Evolutionary conservation across 2,888 invertebrate genomes (phyloP).

Genomic region (Caenorhabditis auriculariae): DNA sequence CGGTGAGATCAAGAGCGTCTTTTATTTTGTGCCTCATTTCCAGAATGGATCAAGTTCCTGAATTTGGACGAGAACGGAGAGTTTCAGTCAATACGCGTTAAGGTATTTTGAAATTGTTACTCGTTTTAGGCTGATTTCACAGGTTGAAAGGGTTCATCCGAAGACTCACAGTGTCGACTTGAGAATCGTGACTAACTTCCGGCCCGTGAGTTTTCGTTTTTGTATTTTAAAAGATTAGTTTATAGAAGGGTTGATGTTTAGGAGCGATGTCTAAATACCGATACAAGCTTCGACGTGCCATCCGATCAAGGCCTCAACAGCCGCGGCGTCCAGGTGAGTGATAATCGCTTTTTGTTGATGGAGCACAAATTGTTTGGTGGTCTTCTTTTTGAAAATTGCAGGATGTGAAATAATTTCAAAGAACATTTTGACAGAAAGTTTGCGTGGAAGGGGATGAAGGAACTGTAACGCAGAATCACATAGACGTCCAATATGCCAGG

Average conservation of each 20-base stretch:
- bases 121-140: slow-evolving; percentile 3
- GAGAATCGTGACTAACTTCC: slow-evolving; percentile 22
- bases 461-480: slow-evolving; percentile 9
- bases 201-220: slow-evolving; percentile 10
- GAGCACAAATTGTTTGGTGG: too few species aligned
- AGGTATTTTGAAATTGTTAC: slow-evolving; percentile 3
- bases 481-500: slow-evolving; percentile 20
- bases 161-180: slow-evolving; percentile 24
- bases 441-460: slow-evolving; percentile 1
- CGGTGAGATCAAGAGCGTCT: too few species aligned
- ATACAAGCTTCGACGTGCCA: slow-evolving; percentile 3
- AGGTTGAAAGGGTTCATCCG: slow-evolving; percentile 14
- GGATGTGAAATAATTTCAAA: background rate
- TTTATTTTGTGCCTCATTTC: too few species aligned
- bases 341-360: too few species aligned
- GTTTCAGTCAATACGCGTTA: slow-evolving; percentile 29
- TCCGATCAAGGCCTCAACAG: slow-evolving; percentile 1
- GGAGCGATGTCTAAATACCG: slow-evolving; percentile 10
- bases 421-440: background rate
- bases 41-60: slow-evolving; percentile 56
- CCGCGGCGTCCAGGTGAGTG: slow-evolving; percentile 18
- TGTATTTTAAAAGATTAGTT: background rate
- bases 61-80: slow-evolving; percentile 11
- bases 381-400: too few species aligned
- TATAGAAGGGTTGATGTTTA: too few species aligned